Evolutionary conservation across 2,113 vertebrate genomes (phyloP), one percentile per base, ranked within the genome.

Genomic region (Ochotona curzoniae): DNA sequence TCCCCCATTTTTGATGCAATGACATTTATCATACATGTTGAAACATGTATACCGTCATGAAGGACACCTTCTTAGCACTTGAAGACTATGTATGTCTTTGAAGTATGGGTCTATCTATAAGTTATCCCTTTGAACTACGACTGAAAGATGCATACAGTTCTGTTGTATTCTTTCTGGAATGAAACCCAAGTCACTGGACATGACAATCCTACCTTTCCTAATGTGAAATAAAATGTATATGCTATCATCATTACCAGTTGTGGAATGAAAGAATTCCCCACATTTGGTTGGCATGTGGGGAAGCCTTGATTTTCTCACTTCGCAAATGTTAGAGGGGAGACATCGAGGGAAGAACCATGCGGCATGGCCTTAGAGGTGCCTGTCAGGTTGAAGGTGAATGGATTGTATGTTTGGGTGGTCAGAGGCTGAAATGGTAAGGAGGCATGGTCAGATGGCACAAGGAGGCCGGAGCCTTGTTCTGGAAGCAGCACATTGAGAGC

Each of bases 101-200:
- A 82, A 54, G 20, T 67, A 63, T 7, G n/a, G n/a, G n/a, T n/a
- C n/a, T n/a, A 73, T 93, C 83, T 44, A 8, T n/a, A 70, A 91
- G 13, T 23, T 5, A 47, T 13, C 32, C 49, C 18, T 87, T 71
- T 8, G 47, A 79, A 75, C 47, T 28, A 28, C 8, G 3, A 38
- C 32, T 47, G 10, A 63, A 74, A 64, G 49, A 26, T 8, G 7
- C n/a, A 69, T 10, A 25, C 2, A 51, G 44, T 35, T 78, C 35
- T 47, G 21, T n/a, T 74, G 7, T 51, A 9, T 71, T 17, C 28
- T 54, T 83, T 83, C 35, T 74, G 47, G 47, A 78, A 63, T 13
- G 23, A 91, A 85, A 60, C 14, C 30, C 38, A 60, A 6, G 57
- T 67, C 57, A 44, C 30, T 88, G 73, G 44, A 38, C 76, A 69